Evolutionary conservation across 1,140 invertebrate species (phyloP), one percentile per base, ranked within the genome.

Genomic region (Acyrthosiphon pisum): DNA sequence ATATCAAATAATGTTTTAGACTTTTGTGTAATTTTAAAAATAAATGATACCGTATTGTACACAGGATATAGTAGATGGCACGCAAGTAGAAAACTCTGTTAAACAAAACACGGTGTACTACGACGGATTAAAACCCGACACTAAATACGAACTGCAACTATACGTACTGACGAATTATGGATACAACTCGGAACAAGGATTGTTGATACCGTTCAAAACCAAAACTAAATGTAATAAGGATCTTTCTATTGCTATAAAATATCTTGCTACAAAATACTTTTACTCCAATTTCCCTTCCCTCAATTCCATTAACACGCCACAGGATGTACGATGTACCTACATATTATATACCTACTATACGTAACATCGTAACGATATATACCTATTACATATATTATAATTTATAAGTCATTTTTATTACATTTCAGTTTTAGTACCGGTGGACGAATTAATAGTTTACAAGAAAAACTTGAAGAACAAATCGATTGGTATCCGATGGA

Each of bases 401-500:
- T 7, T 23, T 23, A 53, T 22, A 53, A 22, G 6, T 53, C 23
- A 53, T 53, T 53, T 41, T 83, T 41, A 23, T 83, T 83, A 60
- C 30, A 48, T 91, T 90, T 91, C 8, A 91, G 90, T n/a, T 76
- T 91, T 91, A 91, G 53, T 1, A 68, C 23, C 90, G 20, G 41
- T 91, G 41, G 41, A 91, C 2, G 18, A 81, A 8, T 91, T 91
- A 35, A 44, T 41, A 30, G 90, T 91, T 68, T 91, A 91, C 41
- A 76, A 76, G 41, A 91, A 91, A 46, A 91, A 68, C 41, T n/a
- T 68, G 30, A 81, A 91, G 9, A 23, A 4, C 4, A 76, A 46
- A 91, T 46, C 53, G 1, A 91, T 91, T 68, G 90, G 90, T 9
- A 26, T 91, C 20, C 48, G 90, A 81, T 91, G 90, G 90, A 91